Percentiles rank a stretch among this genome's conserved stretches.
Evolutionary conservation across 2,113 vertebrate species (phyloP).

Genomic region (Echinops telfairi): DNA sequence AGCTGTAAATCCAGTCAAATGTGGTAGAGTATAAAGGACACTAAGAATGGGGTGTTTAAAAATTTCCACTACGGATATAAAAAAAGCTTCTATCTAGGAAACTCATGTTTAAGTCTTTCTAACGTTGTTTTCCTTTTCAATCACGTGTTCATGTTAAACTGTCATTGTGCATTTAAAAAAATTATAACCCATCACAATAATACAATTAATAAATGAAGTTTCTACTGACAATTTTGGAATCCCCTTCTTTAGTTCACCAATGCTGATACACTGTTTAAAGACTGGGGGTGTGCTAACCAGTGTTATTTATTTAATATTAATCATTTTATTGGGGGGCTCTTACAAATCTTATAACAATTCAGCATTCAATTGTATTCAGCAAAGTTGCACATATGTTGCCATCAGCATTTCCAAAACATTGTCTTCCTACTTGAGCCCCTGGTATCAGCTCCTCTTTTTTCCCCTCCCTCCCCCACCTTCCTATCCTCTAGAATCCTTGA

Average conservation of each 20-base stretch:
- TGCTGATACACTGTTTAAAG: background rate
- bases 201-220: conserved; percentile 6
- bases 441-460: too few relatives aligned
- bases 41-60: background rate
- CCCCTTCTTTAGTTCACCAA: background rate
- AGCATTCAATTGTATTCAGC: too few relatives aligned
- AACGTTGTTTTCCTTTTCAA: conserved; percentile 29
- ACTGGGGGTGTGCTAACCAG: too few relatives aligned
- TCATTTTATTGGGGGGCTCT: too few relatives aligned
- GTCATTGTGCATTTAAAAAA: conserved; percentile 36
- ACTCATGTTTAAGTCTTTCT: conserved; percentile 32
- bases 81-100: background rate
- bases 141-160: conserved; percentile 11
- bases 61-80: background rate
- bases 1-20: background rate
- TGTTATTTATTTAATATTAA: too few relatives aligned
- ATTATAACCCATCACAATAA: conserved; percentile 29
- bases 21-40: background rate
- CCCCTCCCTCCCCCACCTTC: too few relatives aligned
- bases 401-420: too few relatives aligned
- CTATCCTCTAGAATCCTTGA: too few relatives aligned
- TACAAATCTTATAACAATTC: too few relatives aligned
- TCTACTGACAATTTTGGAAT: background rate
- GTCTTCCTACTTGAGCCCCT: too few relatives aligned
- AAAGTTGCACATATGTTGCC: too few relatives aligned